phyloP scores from a whole-genome alignment of 2,888 invertebrate species.

The Hirudinaria manillensis region DNA sequence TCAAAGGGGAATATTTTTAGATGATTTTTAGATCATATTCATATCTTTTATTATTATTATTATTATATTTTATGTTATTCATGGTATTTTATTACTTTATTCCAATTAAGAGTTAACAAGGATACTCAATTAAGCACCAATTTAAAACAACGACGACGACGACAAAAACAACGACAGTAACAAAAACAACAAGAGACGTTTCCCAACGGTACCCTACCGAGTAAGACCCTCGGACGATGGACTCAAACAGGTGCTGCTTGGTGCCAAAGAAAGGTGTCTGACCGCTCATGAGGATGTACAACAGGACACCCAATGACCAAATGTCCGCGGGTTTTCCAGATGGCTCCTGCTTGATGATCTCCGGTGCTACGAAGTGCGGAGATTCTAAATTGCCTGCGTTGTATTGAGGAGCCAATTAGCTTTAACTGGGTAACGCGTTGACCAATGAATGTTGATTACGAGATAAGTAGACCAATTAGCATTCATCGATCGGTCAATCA shows the following conservation, averaged over 20 bases:
- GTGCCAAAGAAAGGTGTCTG: slow-evolving; percentile 91
- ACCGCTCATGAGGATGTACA: slow-evolving; percentile 88
- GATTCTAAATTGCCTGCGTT: slow-evolving; percentile 79
- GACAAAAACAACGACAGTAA: not conserved
- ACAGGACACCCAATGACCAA: slow-evolving; percentile 91
- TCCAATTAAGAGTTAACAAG: not conserved
- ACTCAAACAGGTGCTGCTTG: slow-evolving; percentile 82
- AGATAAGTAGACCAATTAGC: too few species aligned
- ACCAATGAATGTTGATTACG: too few species aligned
- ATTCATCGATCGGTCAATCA: too few species aligned
- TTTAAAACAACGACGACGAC: not conserved
- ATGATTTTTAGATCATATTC: too few species aligned
- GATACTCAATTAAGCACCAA: too few species aligned
- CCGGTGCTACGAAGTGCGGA: slow-evolving; percentile 96
- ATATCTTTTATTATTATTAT: not conserved
- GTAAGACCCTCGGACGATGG: slow-evolving; percentile 61
- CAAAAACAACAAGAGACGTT: not conserved
- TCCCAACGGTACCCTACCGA: slow-evolving; percentile 29
- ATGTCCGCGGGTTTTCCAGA: slow-evolving; percentile 83
- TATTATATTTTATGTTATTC: not conserved
- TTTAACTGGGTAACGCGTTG: too few species aligned
- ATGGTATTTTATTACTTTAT: not conserved
- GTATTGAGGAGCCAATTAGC: not conserved
- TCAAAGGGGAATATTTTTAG: too few species aligned
- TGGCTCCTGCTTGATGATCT: slow-evolving; percentile 81